A percentile compares a stretch with the other conserved stretches of the same genome.
These are phyloP conservation scores for Euphydryas editha DNA, from an alignment of 2,888 invertebrate species.

Conservation along the genomic window DNA sequence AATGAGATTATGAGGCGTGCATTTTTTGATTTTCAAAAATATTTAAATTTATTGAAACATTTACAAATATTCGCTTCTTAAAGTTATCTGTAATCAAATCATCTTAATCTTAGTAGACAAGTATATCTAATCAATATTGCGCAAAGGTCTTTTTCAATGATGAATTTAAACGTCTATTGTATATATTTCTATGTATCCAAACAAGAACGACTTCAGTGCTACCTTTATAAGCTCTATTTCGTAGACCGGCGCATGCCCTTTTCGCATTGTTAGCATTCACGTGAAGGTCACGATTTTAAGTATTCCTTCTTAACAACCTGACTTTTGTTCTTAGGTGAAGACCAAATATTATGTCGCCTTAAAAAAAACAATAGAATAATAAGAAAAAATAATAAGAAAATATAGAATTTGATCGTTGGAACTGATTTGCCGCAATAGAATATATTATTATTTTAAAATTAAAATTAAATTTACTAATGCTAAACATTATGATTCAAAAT, in stretches of 20 bases:
- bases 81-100: slow-evolving; percentile 25
- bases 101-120: slow-evolving; percentile 30
- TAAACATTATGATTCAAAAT: too few relatives aligned
- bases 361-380: neutral
- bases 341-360: neutral
- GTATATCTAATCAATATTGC: slow-evolving; percentile 36
- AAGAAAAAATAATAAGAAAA: neutral
- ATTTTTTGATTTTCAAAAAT: too few relatives aligned
- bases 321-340: neutral
- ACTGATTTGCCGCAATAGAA: too few relatives aligned
- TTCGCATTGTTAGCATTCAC: slow-evolving; percentile 29
- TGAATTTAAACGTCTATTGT: slow-evolving; percentile 38
- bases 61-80: slow-evolving; percentile 21
- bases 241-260: slow-evolving; percentile 37
- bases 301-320: slow-evolving; percentile 15
- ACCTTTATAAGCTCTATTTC: slow-evolving; percentile 30
- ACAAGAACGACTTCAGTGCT: slow-evolving; percentile 29
- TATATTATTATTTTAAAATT: too few relatives aligned
- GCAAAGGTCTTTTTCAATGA: slow-evolving; percentile 36
- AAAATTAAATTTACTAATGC: too few relatives aligned
- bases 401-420: neutral
- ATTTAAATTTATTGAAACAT: slow-evolving; percentile 4
- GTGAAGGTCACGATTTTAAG: slow-evolving; percentile 34
- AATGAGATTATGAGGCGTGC: too few relatives aligned
- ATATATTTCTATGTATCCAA: slow-evolving; percentile 27